Evolutionary conservation across 2,797 vertebrate genomes (phyloP), one percentile per base, ranked within the genome.

Genomic region (Chrysocyon brachyurus): DNA sequence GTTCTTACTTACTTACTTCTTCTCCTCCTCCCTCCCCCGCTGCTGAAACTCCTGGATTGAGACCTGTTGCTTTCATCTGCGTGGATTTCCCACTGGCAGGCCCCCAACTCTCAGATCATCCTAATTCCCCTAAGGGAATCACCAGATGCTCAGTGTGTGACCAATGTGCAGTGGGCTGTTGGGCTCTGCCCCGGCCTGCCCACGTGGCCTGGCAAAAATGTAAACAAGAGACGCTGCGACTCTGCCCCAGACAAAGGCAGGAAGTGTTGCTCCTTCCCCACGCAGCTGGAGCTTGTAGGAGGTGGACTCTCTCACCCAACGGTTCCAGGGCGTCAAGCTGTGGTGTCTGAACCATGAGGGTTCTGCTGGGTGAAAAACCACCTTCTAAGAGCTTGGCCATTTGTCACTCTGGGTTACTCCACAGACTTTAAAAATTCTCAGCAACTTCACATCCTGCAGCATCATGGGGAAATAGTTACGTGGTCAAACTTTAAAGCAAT

Each of bases 21-120:
- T 36, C 0, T 40, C 4, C 10, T 22, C 31, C 77, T 9, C 24
- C 5, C 22, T 96, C 94, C 73, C 72, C 3, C 5, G n/a, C n/a
- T 14, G 49, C 86, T 56, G 86, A 52, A 90, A 75, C 57, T 9
- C 22, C 28, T 31, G 9, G 40, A 61, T 63, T 46, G 94, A 92
- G 96, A 88, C 93, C 77, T 70, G 73, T 73, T 70, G n/a, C 90
- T 81, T 94, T 94, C 49, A 14, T 17, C 72, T 66, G 40, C 86
- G 94, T 94, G 96, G 96, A 90, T 95, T 98, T 96, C 84, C 83
- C 91, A 73, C 36, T 97, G 98, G 96, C 94, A 64, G 90, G 3
- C 0, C 15, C 95, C 83, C 86, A 73, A 0, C n/a, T 93, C 94
- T 94, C 81, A 24, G 87, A 72, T 89, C 85, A 10, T 96, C 96